Conservation (phyloP, 1,140 invertebrate species). For the Colletes latitarsis region DNA sequence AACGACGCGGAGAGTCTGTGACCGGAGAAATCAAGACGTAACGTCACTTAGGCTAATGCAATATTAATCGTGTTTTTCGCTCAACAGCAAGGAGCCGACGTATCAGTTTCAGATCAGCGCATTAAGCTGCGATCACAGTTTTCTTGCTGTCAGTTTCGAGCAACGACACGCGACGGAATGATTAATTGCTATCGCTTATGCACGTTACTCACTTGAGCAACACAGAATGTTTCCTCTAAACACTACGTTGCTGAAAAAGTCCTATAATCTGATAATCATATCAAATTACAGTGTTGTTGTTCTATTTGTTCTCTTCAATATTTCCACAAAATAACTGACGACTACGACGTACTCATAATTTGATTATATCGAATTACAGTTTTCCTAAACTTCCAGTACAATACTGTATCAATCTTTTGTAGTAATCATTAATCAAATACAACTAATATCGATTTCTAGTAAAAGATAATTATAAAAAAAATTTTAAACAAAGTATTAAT, state of each 20-base stretch:
- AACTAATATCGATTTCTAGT: no score
- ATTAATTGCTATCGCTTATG: constrained; percentile 8
- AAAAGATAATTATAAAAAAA: no score
- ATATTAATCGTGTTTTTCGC: constrained; percentile 23
- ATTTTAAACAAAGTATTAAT: no score
- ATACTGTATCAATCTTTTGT: no score
- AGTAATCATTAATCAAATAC: no score
- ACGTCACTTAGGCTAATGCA: not conserved
- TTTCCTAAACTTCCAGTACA: no score
- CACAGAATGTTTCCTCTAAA: not conserved
- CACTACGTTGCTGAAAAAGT: not conserved
- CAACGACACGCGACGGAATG: not conserved
- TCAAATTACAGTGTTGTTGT: no score
- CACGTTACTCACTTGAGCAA: not conserved
- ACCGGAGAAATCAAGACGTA: not conserved
- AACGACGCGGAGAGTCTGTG: not conserved
- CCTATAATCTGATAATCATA: not conserved
- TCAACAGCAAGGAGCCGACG: no score
- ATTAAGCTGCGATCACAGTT: not conserved
- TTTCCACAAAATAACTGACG: no score
- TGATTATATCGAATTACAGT: no score
- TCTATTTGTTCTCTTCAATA: no score
- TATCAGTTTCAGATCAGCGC: constrained; percentile 13
- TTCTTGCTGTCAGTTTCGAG: constrained; percentile 3
- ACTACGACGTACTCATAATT: no score